Conservation (phyloP, 2,797 vertebrate species). For the Melopsittacus undulatus region DNA sequence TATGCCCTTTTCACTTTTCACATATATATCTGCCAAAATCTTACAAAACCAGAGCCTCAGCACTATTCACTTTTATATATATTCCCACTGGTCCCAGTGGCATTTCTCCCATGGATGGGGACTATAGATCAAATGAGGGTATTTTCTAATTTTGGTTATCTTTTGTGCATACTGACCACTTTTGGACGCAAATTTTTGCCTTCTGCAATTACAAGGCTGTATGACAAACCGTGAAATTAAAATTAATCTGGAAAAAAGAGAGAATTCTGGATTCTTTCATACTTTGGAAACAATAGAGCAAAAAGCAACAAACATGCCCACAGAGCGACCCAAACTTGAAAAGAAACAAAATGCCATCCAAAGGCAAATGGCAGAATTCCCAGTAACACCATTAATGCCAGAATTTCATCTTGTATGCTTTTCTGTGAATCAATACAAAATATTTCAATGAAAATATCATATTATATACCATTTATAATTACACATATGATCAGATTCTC, state of each 20-base stretch:
- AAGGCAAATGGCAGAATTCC: constrained; percentile 54
- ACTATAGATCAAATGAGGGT: background rate
- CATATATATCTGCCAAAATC: background rate
- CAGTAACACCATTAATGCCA: constrained; percentile 18
- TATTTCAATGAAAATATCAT: background rate
- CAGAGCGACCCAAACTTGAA: background rate
- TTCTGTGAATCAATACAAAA: background rate
- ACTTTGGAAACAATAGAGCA: constrained; percentile 13
- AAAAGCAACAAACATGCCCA: background rate
- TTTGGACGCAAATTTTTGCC: background rate
- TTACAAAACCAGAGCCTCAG: background rate
- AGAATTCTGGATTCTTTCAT: background rate
- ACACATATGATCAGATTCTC: background rate
- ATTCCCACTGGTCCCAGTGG: background rate
- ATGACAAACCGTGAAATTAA: background rate
- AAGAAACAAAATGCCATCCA: constrained; percentile 48
- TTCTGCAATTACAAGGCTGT: background rate
- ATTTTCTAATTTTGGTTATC: background rate
- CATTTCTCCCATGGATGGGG: background rate
- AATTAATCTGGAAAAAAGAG: background rate
- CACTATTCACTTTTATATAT: background rate
- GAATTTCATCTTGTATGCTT: background rate
- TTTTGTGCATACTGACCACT: background rate
- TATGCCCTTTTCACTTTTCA: background rate
- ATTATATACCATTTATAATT: background rate